These are phyloP conservation scores for Onychorhynchus coronatus DNA, from an alignment of 2,113 vertebrate species.

Conservation along the genomic window DNA sequence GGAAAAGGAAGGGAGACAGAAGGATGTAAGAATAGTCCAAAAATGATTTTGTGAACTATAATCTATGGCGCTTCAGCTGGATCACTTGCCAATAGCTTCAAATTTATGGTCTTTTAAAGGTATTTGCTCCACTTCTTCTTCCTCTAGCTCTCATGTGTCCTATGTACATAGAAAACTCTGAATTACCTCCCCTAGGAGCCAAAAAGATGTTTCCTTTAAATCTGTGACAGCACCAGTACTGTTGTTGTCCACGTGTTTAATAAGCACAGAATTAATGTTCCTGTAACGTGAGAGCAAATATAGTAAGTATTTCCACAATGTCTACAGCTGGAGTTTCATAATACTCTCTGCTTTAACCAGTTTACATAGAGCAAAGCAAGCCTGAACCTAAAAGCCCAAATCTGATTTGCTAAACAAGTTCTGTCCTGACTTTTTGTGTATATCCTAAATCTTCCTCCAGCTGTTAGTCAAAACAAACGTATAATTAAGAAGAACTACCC, in stretches of 20 bases:
- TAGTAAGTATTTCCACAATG: background rate
- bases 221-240: background rate
- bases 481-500: constrained; percentile 58
- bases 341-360: background rate
- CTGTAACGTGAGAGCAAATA: background rate
- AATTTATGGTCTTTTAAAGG: background rate
- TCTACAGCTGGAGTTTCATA: constrained; percentile 4
- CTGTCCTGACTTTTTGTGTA: constrained; percentile 8
- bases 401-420: constrained; percentile 51
- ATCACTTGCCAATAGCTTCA: background rate
- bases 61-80: background rate
- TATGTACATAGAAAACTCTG: background rate
- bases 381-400: background rate
- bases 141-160: background rate
- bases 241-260: background rate
- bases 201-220: constrained; percentile 9
- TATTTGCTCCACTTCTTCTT: background rate
- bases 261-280: background rate
- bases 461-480: constrained; percentile 62
- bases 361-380: constrained; percentile 29
- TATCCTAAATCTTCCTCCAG: constrained; percentile 37
- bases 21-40: background rate
- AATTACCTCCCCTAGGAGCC: background rate
- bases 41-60: background rate
- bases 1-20: background rate